Evolutionary conservation across 2,113 vertebrate species (phyloP).

Genomic region (Solea senegalensis): DNA sequence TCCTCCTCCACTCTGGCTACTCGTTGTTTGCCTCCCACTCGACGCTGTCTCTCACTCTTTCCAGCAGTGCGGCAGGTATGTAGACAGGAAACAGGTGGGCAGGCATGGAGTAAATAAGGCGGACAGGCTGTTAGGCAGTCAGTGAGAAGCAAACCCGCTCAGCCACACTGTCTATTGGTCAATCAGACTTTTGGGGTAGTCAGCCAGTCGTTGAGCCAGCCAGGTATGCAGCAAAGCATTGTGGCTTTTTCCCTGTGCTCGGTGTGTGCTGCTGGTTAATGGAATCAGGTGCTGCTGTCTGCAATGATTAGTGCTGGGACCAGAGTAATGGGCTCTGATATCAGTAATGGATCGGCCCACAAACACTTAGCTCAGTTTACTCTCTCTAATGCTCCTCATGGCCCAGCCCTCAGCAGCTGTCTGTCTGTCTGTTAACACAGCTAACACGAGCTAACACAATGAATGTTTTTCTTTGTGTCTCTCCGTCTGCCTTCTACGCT

Average conservation of each 20-base stretch:
- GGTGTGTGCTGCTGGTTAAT: slow-evolving; percentile 68
- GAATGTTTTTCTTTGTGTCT: not conserved
- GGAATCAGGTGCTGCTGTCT: slow-evolving; percentile 81
- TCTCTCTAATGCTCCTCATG: slow-evolving; percentile 77
- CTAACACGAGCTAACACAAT: slow-evolving; percentile 34
- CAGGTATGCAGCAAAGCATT: slow-evolving; percentile 52
- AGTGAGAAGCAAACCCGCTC: slow-evolving; percentile 34
- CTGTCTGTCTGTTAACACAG: slow-evolving; percentile 62
- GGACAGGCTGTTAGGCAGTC: slow-evolving; percentile 32
- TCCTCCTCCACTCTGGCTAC: slow-evolving; percentile 14
- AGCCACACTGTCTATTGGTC: slow-evolving; percentile 29
- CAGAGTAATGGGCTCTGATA: slow-evolving; percentile 81
- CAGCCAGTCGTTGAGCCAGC: slow-evolving; percentile 25
- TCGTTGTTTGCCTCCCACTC: slow-evolving; percentile 15
- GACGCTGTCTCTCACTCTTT: slow-evolving; percentile 8
- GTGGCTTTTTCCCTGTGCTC: slow-evolving; percentile 39
- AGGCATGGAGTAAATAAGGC: slow-evolving; percentile 47
- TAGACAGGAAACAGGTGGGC: slow-evolving; percentile 31
- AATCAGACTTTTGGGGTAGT: slow-evolving; percentile 21
- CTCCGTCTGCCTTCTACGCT: slow-evolving; percentile 2
- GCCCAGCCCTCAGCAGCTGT: slow-evolving; percentile 72
- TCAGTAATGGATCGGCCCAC: slow-evolving; percentile 81
- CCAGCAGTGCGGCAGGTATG: slow-evolving; percentile 3
- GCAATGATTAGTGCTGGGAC: slow-evolving; percentile 75
- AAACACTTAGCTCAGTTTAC: slow-evolving; percentile 82